These are phyloP conservation scores for Poeciliopsis occidentalis DNA, from an alignment of 2,113 vertebrate genomes.

Conservation along the genomic window DNA sequence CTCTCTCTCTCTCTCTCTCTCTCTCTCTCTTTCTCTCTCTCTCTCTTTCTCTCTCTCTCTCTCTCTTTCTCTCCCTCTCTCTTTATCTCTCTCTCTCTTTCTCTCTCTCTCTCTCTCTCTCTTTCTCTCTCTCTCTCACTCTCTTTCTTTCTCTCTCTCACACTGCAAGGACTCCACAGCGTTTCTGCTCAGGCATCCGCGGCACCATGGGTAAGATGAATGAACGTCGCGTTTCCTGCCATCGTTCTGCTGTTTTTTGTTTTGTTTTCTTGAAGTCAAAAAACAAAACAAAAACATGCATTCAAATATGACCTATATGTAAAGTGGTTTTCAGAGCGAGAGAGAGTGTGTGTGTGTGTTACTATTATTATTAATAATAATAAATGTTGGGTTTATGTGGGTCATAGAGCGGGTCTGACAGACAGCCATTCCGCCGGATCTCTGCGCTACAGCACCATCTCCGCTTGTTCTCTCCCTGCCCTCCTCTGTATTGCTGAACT, in stretches of 20 bases:
- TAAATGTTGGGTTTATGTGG: slow-evolving; percentile 11
- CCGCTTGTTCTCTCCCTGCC: not conserved
- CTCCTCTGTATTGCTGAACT: slow-evolving; percentile 59
- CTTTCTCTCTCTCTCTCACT: no score
- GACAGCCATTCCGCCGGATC: slow-evolving; percentile 31
- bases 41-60: no score
- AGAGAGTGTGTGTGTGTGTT: no score
- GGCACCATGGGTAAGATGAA: slow-evolving; percentile 75
- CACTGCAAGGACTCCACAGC: slow-evolving; percentile 24
- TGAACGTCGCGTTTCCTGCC: slow-evolving; percentile 25
- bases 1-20: no score
- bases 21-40: no score
- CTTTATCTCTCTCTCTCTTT: no score
- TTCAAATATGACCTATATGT: not conserved
- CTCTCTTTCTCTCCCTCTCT: no score
- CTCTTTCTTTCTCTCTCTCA: no score
- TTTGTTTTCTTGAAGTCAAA: not conserved
- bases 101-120: no score
- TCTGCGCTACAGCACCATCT: slow-evolving; percentile 15
- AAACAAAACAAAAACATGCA: not conserved
- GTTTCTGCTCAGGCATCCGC: slow-evolving; percentile 22
- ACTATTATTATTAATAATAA: no score
- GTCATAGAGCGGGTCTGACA: slow-evolving; percentile 39
- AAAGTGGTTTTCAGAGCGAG: not conserved
- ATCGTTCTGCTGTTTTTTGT: slow-evolving; percentile 14